These are phyloP conservation scores for Poeciliopsis prolifica DNA, from an alignment of 2,113 vertebrate genomes.

Conservation along the genomic window DNA sequence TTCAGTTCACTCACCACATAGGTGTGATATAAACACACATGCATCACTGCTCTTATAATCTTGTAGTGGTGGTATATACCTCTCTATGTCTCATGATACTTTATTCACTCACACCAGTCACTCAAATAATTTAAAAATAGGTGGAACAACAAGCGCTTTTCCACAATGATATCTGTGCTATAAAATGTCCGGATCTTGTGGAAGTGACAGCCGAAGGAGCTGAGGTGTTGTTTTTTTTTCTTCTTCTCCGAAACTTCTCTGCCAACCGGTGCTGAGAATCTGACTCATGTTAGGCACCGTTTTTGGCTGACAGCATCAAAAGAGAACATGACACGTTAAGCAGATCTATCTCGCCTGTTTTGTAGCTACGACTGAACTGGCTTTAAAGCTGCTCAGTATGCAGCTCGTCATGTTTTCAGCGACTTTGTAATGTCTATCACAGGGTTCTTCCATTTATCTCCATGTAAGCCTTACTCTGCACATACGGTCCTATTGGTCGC, in stretches of 20 bases:
- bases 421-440: constrained; percentile 71
- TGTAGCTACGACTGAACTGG: constrained; percentile 63
- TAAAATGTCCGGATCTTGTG: constrained; percentile 48
- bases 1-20: background rate
- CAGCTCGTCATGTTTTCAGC: constrained; percentile 45
- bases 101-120: background rate
- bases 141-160: constrained; percentile 29
- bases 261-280: constrained; percentile 47
- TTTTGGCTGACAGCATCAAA: constrained; percentile 75
- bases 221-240: constrained; percentile 47
- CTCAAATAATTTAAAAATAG: constrained; percentile 25
- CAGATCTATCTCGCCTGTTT: constrained; percentile 69
- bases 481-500: constrained; percentile 35
- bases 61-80: background rate
- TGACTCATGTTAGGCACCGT: constrained; percentile 64
- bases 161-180: constrained; percentile 53
- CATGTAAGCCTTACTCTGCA: constrained; percentile 36
- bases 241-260: constrained; percentile 44
- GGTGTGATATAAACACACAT: background rate
- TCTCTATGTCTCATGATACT: background rate
- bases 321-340: constrained; percentile 71
- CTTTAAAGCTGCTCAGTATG: constrained; percentile 70
- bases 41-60: constrained; percentile 15
- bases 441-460: constrained; percentile 59
- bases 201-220: constrained; percentile 63